Percentiles rank a stretch among this genome's conserved stretches.
Conservation (phyloP, 1,140 invertebrate species). For the Piezodorus guildinii region DNA sequence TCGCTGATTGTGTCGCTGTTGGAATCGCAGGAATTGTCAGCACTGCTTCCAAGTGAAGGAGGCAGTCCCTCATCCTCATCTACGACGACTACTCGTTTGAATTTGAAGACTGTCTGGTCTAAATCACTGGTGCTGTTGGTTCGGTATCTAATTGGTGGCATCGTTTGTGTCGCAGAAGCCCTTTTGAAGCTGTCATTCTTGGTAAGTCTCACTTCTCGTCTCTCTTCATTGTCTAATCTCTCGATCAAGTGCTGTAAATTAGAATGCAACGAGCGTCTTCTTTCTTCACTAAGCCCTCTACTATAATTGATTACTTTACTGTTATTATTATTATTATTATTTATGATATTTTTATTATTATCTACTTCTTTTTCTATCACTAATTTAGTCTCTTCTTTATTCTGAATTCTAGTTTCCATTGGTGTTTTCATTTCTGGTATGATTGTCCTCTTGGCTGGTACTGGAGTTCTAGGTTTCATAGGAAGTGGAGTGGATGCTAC, state of each 20-base stretch:
- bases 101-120: constrained; percentile 35
- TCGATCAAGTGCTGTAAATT: constrained; percentile 15
- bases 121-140: constrained; percentile 14
- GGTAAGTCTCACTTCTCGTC: constrained; percentile 25
- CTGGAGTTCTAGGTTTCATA: background rate
- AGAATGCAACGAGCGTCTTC: constrained; percentile 35
- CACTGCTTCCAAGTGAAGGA: constrained; percentile 9
- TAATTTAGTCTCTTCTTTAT: background rate
- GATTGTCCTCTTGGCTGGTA: constrained; percentile 1
- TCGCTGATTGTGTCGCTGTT: constrained; percentile 43
- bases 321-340: constrained; percentile 18
- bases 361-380: background rate
- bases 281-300: constrained; percentile 35
- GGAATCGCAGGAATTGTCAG: constrained; percentile 35
- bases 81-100: constrained; percentile 39
- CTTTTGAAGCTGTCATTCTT: constrained; percentile 32
- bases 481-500: background rate
- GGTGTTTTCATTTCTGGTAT: background rate
- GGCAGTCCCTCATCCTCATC: constrained; percentile 32
- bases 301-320: background rate
- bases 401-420: background rate
- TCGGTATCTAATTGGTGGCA: constrained; percentile 35
- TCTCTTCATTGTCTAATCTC: constrained; percentile 11
- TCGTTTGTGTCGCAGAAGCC: constrained; percentile 38
- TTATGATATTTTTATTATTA: constrained; percentile 4